Percentiles rank a stretch among this genome's conserved stretches.
Conservation (phyloP, 2,888 invertebrate genomes). For the Horisme vitalbata region DNA sequence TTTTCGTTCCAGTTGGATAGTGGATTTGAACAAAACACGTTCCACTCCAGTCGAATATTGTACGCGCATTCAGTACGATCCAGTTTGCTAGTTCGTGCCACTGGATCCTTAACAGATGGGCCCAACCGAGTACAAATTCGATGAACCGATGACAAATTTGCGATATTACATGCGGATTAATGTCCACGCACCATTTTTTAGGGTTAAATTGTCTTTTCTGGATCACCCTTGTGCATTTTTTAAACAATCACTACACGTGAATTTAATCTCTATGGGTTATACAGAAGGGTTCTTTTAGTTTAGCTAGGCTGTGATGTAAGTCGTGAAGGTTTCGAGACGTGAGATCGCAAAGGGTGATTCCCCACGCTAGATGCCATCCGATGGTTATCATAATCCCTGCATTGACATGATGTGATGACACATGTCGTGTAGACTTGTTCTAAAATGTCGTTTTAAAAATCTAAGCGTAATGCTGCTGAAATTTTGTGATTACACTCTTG, state of each 20-base stretch:
- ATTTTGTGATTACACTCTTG: constrained; percentile 42
- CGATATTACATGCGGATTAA: constrained; percentile 83
- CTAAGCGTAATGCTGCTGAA: constrained; percentile 30
- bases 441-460: constrained; percentile 74
- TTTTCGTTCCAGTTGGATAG: not conserved
- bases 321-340: constrained; percentile 50
- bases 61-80: not conserved
- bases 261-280: constrained; percentile 31
- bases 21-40: not conserved
- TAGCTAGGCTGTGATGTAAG: constrained; percentile 37
- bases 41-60: not conserved
- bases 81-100: not conserved
- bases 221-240: constrained; percentile 49
- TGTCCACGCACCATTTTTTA: constrained; percentile 79
- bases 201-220: constrained; percentile 82
- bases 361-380: constrained; percentile 77
- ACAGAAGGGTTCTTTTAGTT: constrained; percentile 40
- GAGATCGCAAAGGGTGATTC: constrained; percentile 80
- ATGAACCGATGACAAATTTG: constrained; percentile 79
- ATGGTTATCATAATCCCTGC: constrained; percentile 83
- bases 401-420: constrained; percentile 83
- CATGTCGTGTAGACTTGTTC: constrained; percentile 78
- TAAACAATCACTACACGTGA: constrained; percentile 21
- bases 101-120: constrained; percentile 66
- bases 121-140: constrained; percentile 46